These are phyloP conservation scores for Ceratosolen fusciceps DNA, from an alignment of 1,140 invertebrate genomes.

Conservation along the genomic window DNA sequence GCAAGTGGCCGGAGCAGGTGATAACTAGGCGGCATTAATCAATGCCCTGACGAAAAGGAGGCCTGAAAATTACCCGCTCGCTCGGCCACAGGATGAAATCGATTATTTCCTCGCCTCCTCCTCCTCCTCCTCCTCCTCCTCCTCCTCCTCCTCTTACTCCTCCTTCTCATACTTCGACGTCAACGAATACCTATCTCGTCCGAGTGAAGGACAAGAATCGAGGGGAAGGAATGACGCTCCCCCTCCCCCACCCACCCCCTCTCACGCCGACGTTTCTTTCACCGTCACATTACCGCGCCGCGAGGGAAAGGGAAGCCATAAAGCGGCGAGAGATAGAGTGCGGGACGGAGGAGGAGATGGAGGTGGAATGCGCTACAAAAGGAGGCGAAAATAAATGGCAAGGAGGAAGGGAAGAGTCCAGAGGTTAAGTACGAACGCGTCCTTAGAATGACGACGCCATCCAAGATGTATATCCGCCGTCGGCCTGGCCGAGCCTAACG, in stretches of 20 bases:
- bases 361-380: slow-evolving; percentile 29
- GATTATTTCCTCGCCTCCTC: slow-evolving; percentile 44
- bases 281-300: slow-evolving; percentile 16
- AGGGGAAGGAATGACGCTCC: no score
- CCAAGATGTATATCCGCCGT: slow-evolving; percentile 44
- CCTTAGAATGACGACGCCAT: slow-evolving; percentile 20
- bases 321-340: neutral
- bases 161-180: no score
- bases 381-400: slow-evolving; percentile 35
- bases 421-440: slow-evolving; percentile 42
- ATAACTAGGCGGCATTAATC: slow-evolving; percentile 45
- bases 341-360: neutral
- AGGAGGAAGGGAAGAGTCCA: neutral
- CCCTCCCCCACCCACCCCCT: no score
- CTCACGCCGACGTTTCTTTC: no score
- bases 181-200: no score
- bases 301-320: neutral
- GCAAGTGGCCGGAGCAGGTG: slow-evolving; percentile 38
- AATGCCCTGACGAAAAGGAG: slow-evolving; percentile 21
- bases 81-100: slow-evolving; percentile 21
- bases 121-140: no score
- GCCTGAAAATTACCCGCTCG: slow-evolving; percentile 24
- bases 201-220: no score
- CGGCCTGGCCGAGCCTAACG: slow-evolving; percentile 55
- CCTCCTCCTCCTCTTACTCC: no score